Percentiles rank a stretch among this genome's conserved stretches.
Evolutionary conservation across 2,888 invertebrate genomes (phyloP).

Genomic region (Steromphala cineraria): DNA sequence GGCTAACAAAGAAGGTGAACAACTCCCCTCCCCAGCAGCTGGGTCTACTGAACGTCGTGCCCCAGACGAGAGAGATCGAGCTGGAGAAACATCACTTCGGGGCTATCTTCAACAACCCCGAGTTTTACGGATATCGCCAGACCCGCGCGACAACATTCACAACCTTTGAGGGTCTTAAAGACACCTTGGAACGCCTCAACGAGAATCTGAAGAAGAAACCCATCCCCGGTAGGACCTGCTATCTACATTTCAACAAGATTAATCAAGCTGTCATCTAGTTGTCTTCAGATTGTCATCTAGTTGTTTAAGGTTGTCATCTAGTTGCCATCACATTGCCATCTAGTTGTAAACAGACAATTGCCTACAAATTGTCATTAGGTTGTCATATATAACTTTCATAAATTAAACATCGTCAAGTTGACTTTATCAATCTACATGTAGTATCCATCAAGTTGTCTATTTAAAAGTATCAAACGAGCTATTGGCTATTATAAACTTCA

Average conservation of each 20-base stretch:
- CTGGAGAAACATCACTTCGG: not conserved
- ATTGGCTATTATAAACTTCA: no score
- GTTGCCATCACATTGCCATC: no score
- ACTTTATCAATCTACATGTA: not conserved
- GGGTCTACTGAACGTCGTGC: conserved; percentile 50
- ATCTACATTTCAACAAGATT: no score
- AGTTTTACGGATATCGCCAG: not conserved
- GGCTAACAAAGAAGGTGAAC: conserved; percentile 49
- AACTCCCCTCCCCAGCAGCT: conserved; percentile 46
- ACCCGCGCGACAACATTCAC: not conserved
- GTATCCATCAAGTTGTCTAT: not conserved
- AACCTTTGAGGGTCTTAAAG: conserved; percentile 42
- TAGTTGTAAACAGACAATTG: no score
- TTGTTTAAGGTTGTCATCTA: no score
- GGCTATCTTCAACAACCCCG: not conserved
- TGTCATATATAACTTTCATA: no score
- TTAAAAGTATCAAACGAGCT: not conserved
- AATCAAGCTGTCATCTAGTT: no score
- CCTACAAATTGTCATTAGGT: no score
- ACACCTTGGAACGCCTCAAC: conserved; percentile 44
- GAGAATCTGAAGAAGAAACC: conserved; percentile 39
- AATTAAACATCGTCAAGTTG: no score
- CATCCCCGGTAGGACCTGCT: conserved; percentile 42
- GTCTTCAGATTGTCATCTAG: no score
- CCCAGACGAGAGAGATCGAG: conserved; percentile 31